Percentiles rank a stretch among this genome's conserved stretches.
These are phyloP conservation scores for Turnix velox DNA, from an alignment of 2,113 vertebrate genomes.

Conservation along the genomic window DNA sequence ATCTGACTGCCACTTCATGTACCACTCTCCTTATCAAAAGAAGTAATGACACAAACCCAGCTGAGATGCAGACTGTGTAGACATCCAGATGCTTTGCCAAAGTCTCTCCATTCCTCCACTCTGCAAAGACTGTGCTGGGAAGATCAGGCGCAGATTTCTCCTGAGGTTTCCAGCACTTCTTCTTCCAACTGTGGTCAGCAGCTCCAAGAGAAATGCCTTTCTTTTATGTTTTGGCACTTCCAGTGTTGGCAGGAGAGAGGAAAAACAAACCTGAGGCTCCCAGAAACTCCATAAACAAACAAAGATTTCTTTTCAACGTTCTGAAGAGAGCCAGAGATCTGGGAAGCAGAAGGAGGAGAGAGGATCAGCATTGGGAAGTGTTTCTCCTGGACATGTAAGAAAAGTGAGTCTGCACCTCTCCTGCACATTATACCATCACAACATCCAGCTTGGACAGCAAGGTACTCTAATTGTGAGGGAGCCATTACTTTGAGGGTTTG, in stretches of 20 bases:
- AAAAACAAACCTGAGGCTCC: conserved; percentile 33
- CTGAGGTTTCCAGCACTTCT: not conserved
- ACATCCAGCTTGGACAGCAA: not conserved
- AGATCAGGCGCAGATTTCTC: conserved; percentile 37
- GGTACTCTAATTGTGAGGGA: not conserved
- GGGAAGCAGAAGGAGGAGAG: not conserved
- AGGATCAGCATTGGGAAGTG: not conserved
- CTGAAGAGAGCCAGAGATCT: conserved; percentile 2
- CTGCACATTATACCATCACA: accelerated
- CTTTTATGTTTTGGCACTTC: conserved; percentile 27
- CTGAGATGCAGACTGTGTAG: not conserved
- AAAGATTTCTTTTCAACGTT: not conserved
- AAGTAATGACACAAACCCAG: not conserved
- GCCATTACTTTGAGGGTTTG: not conserved
- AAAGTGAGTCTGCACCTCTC: not conserved
- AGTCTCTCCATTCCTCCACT: not conserved
- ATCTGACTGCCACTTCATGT: not conserved
- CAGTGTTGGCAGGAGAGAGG: not conserved
- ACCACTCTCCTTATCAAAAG: not conserved
- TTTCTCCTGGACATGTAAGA: not conserved
- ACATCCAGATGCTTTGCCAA: conserved; percentile 1
- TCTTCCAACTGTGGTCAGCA: not conserved
- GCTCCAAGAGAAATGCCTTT: not conserved
- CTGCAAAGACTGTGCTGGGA: not conserved
- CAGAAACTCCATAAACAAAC: conserved; percentile 45